Conservation (phyloP, 2,797 vertebrate genomes). For the Syngnathus acus region DNA sequence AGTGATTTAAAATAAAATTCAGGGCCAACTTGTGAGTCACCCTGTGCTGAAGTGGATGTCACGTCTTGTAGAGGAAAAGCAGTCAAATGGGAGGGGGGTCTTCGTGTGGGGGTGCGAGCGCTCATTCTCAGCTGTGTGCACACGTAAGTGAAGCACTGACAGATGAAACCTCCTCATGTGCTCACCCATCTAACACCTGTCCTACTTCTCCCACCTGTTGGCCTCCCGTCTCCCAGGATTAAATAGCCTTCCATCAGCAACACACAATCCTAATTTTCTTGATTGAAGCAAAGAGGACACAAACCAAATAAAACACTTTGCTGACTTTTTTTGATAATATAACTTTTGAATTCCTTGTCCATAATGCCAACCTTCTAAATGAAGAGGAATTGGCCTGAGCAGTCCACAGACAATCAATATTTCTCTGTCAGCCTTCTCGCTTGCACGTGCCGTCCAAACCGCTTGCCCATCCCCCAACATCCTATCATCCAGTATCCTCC, state of each 20-base stretch:
- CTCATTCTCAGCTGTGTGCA: constrained; percentile 54
- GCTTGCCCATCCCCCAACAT: constrained; percentile 26
- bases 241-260: neutral
- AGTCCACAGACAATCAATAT: constrained; percentile 42
- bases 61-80: neutral
- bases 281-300: too few species aligned
- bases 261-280: neutral
- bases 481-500: constrained; percentile 15
- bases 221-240: constrained; percentile 4
- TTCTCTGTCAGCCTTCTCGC: constrained; percentile 21
- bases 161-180: constrained; percentile 15
- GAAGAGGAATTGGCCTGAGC: constrained; percentile 18
- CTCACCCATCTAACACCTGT: constrained; percentile 26
- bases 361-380: constrained; percentile 27
- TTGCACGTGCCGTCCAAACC: constrained; percentile 22
- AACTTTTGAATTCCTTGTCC: constrained; percentile 20
- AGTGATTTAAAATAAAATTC: too few species aligned
- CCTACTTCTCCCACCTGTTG: constrained; percentile 16
- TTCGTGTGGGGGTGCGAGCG: constrained; percentile 4
- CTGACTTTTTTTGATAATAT: too few species aligned
- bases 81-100: constrained; percentile 2
- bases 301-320: too few species aligned
- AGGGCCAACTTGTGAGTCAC: neutral
- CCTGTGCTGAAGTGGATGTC: neutral
- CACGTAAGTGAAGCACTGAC: constrained; percentile 22